Evolutionary conservation across 1,140 invertebrate species (phyloP), one percentile per base, ranked within the genome.

Genomic region (Drosophila ironensis): DNA sequence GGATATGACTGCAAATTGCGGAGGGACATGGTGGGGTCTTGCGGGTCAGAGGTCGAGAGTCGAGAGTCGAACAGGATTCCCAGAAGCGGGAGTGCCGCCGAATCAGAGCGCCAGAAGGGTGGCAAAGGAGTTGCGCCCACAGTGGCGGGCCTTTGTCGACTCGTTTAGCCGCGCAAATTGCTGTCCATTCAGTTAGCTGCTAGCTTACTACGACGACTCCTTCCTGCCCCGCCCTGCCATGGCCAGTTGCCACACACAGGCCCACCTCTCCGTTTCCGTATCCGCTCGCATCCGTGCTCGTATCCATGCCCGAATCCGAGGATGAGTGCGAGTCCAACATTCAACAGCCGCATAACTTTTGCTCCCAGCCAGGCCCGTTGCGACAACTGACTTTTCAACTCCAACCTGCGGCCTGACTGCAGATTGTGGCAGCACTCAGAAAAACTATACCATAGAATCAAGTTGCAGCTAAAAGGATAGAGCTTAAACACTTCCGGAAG

Each of bases 161-260:
- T 84, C 78, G 78, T 78, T 82, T 82, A 78, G 78, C 70, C 73
- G 70, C 70, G 69, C 80, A 82, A 82, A 82, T 82, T 82, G 80
- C 63, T 70, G 70, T 73, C 73, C 78, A 86, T 82, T 82, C 63
- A 82, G 78, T 84, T 86, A 78, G 50, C 54, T 67, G 45, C 50
- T 42, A 25, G 63, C n/a, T n/a, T n/a, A n/a, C n/a, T n/a, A n/a
- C n/a, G 14, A 12, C 5, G 30, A 53, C 53, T 41, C 46, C 37
- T 70, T 70, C 63, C n/a, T n/a, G n/a, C n/a, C n/a, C n/a, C n/a
- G n/a, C n/a, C n/a, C n/a, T n/a, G n/a, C n/a, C n/a, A n/a, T n/a
- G n/a, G 59, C 41, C 41, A 44, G 20, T 44, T 16, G 41, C 56
- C 59, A 35, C 38, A 42, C 56, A 40, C 33, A 20, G n/a, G 24